phyloP scores from a whole-genome alignment of 1,140 invertebrate genomes.

The Aricia agestis region DNA sequence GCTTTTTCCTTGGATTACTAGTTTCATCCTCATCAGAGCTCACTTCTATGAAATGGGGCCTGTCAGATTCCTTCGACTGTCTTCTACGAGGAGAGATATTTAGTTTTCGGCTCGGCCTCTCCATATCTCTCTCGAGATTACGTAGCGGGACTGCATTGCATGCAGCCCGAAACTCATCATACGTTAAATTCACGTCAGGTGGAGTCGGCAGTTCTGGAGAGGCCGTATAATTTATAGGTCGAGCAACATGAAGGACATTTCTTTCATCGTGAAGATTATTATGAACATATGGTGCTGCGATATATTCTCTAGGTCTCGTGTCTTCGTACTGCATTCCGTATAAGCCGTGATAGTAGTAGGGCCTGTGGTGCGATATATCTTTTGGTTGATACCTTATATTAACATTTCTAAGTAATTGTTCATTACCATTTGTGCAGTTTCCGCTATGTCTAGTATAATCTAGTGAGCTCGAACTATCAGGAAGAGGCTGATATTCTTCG shows the following conservation, averaged over 20 bases:
- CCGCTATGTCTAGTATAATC: slow-evolving; percentile 44
- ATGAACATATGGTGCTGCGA: slow-evolving; percentile 43
- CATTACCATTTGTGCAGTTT: slow-evolving; percentile 40
- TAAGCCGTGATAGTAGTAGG: slow-evolving; percentile 53
- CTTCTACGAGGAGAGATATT: slow-evolving; percentile 65
- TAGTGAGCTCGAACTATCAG: slow-evolving; percentile 63
- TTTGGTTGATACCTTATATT: slow-evolving; percentile 66
- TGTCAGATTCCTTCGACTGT: slow-evolving; percentile 56
- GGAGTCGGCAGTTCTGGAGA: slow-evolving; percentile 34
- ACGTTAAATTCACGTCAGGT: slow-evolving; percentile 27
- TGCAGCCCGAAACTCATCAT: slow-evolving; percentile 36
- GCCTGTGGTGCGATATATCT: slow-evolving; percentile 39
- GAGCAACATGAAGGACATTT: slow-evolving; percentile 35
- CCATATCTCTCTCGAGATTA: slow-evolving; percentile 27
- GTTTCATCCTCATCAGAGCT: slow-evolving; percentile 71
- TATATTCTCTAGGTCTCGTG: slow-evolving; percentile 40
- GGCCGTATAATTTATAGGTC: slow-evolving; percentile 46
- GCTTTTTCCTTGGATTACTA: slow-evolving; percentile 47
- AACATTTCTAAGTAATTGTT: slow-evolving; percentile 40
- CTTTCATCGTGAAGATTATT: slow-evolving; percentile 53
- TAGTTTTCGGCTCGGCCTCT: slow-evolving; percentile 61
- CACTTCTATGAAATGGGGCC: slow-evolving; percentile 62
- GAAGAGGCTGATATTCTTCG: slow-evolving; percentile 66
- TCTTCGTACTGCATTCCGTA: slow-evolving; percentile 36
- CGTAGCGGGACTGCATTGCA: slow-evolving; percentile 9